Base-by-base conservation (phyloP, 2,888 invertebrate species). In the Drosophila conformis region DNA sequence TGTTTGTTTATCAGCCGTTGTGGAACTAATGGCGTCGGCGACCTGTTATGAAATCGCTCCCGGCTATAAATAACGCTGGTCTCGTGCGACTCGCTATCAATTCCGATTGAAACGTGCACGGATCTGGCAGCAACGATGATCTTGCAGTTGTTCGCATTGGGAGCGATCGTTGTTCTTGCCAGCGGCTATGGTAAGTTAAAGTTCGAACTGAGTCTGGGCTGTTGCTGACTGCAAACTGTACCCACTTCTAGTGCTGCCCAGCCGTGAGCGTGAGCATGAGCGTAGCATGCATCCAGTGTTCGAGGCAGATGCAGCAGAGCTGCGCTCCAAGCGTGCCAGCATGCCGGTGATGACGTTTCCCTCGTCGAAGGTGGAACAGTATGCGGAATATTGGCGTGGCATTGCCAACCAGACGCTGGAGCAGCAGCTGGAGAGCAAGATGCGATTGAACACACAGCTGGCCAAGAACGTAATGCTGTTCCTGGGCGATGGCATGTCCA, bases 401-500 rank as follows among this genome's bases (percentile, higher is more conserved):
- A 89, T 94, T 64, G 95, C 94, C 0, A 92, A 93, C 58, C 90
- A 91, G 6, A 93, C 90, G 4, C 91, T 95, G 40, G 80, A 87
- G 13, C 86, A 91, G 57, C 93, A 94, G 63, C 80, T 93, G 69
- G 83, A 90, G 38, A 90, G 83, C 64, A 91, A 91, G 59, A 69
- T 89, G 61, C 73, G 78, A 13, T 69, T 90, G 7, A 93, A 93
- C 78, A 93, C 90, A 52, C 91, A 93, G 63, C 54, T 91, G 77
- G 94, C 94, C 13, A 93, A 93, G 76, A 96, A 96, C 92, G 93
- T 96, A 13, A 95, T 96, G 56, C 93, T 96, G 91, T 96, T 96
- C 91, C 93, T 97, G 69, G 96, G 96, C 10, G 98, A 98, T 90
- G 98, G 98, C 1, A 97, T 98, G 97, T 97, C 97, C 46, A 94